These are phyloP conservation scores for Odiellus spinosus DNA, from an alignment of 2,888 invertebrate genomes.

Conservation along the genomic window DNA sequence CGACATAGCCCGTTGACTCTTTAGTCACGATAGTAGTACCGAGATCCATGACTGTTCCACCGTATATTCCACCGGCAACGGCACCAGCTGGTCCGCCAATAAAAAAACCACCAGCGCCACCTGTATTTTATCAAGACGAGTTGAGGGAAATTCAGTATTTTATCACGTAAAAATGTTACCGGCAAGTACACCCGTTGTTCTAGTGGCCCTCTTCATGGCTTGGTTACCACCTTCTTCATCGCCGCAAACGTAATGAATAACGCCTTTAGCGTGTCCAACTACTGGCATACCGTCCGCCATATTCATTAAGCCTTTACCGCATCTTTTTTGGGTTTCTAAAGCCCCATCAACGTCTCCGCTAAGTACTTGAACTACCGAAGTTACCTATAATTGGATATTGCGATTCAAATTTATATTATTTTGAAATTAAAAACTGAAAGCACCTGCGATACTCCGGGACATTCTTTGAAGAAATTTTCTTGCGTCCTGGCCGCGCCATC, in stretches of 20 bases:
- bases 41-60: background rate
- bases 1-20: constrained; percentile 1
- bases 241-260: constrained; percentile 14
- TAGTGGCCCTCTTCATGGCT: constrained; percentile 12
- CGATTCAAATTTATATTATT: too few species aligned
- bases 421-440: too few species aligned
- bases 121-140: too few species aligned
- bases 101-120: background rate
- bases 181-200: constrained; percentile 10
- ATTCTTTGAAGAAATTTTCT: constrained; percentile 4
- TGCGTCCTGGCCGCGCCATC: constrained; percentile 3
- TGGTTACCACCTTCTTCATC: constrained; percentile 14
- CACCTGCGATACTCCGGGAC: constrained; percentile 4
- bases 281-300: constrained; percentile 14
- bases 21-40: background rate
- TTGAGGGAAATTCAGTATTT: too few species aligned
- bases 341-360: constrained; percentile 1
- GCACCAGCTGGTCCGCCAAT: constrained; percentile 1
- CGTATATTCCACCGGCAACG: constrained; percentile 1
- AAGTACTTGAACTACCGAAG: background rate
- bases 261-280: constrained; percentile 17
- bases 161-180: too few species aligned
- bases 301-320: background rate
- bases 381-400: background rate
- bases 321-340: background rate